Percentiles rank a stretch among this genome's conserved stretches.
These are phyloP conservation scores for Paralinhomoeus sp. DNA, from an alignment of 2,888 invertebrate species.

Conservation along the genomic window DNA sequence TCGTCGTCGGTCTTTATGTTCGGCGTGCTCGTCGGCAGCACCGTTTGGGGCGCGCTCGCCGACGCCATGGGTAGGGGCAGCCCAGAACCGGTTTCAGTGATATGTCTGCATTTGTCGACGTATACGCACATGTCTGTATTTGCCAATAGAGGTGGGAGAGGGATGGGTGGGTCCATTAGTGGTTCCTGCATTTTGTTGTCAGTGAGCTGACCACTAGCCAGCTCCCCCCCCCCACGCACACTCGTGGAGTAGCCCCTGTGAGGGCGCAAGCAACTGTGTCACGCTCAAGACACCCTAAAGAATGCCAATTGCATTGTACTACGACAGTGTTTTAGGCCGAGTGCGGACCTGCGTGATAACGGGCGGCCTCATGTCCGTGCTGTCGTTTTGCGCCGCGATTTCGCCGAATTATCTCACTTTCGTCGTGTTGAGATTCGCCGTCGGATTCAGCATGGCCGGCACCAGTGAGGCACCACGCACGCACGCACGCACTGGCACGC, in stretches of 20 bases:
- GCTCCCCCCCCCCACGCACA: not conserved
- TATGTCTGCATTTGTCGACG: too few species aligned
- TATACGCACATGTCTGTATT: too few species aligned
- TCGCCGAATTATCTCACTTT: not conserved
- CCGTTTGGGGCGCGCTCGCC: constrained; percentile 13
- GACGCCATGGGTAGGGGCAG: constrained; percentile 7
- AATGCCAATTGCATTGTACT: too few species aligned
- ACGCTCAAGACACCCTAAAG: too few species aligned
- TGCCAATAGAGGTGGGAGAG: too few species aligned
- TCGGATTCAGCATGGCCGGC: constrained; percentile 1
- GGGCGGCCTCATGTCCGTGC: not conserved
- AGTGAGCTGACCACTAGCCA: not conserved
- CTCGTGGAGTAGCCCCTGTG: too few species aligned
- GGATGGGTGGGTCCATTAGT: too few species aligned
- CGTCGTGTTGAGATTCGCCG: not conserved
- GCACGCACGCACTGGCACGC: too few species aligned
- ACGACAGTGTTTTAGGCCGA: not conserved
- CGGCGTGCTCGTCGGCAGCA: constrained; percentile 17
- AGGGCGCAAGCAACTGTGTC: too few species aligned
- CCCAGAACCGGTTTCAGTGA: too few species aligned
- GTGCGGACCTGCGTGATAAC: not conserved
- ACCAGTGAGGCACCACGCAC: not conserved
- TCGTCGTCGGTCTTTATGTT: constrained; percentile 18
- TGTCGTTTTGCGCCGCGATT: not conserved
- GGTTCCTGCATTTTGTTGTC: not conserved